Conservation (phyloP, 92 coral and sea anemone species). For the Nematostella vectensis region DNA sequence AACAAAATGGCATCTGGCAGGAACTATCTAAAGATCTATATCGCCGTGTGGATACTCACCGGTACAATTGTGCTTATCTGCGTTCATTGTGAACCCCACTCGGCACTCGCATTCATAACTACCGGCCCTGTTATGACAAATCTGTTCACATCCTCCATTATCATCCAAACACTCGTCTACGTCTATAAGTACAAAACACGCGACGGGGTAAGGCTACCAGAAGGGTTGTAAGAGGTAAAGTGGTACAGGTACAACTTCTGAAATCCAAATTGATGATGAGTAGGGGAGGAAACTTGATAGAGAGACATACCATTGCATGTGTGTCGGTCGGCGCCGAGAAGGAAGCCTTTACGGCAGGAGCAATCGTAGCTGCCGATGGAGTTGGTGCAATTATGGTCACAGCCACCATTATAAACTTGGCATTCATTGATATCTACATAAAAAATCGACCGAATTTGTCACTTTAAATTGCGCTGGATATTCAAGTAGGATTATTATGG, state of each 20-base stretch:
- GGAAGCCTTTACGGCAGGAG: conserved; percentile 33
- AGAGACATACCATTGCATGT: conserved; percentile 37
- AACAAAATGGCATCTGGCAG: no score
- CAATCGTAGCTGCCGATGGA: conserved; percentile 31
- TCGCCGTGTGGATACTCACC: no score
- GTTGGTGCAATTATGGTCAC: conserved; percentile 37
- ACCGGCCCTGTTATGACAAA: conserved; percentile 50
- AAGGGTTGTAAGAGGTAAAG: no score
- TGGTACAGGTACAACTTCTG: no score
- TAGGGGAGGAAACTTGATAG: no score
- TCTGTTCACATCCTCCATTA: conserved; percentile 62
- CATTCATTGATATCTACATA: conserved; percentile 38
- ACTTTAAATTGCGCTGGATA: neutral
- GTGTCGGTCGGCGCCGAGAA: conserved; percentile 18
- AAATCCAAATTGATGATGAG: no score
- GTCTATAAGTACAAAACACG: conserved; percentile 35
- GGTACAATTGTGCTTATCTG: conserved; percentile 51
- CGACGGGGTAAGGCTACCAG: no score
- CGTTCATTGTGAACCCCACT: conserved; percentile 42
- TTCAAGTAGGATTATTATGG: neutral
- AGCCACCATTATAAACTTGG: conserved; percentile 22
- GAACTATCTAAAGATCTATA: no score
- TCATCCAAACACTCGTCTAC: conserved; percentile 53
- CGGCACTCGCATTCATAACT: conserved; percentile 57
- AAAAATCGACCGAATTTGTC: neutral